phyloP scores from a whole-genome alignment of 2,888 invertebrate genomes.

The Agrilus biguttatus region DNA sequence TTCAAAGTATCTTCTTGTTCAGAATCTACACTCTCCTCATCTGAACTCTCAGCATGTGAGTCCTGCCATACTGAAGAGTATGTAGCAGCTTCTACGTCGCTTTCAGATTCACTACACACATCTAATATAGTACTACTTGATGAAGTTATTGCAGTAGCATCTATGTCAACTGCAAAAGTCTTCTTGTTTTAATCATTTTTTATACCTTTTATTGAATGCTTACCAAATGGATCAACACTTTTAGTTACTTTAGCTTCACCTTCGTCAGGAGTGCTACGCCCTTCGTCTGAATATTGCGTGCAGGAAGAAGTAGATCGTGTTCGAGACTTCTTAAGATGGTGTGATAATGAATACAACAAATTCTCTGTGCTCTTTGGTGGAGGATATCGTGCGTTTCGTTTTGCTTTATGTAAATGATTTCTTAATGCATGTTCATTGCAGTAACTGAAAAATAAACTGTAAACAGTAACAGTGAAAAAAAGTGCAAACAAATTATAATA shows the following conservation, averaged over 20 bases:
- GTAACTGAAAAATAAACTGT: conserved; percentile 31
- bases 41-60: conserved; percentile 52
- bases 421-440: conserved; percentile 57
- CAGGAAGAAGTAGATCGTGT: conserved; percentile 17
- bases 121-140: conserved; percentile 46
- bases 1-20: conserved; percentile 62
- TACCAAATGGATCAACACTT: conserved; percentile 45
- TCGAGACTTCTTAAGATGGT: conserved; percentile 39
- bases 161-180: conserved; percentile 34
- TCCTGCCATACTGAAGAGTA: conserved; percentile 48
- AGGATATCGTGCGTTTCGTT: conserved; percentile 43
- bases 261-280: conserved; percentile 27
- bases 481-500: conserved; percentile 16
- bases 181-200: not conserved
- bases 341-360: conserved; percentile 46
- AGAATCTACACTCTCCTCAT: conserved; percentile 64
- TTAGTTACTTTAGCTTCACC: conserved; percentile 31
- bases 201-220: conserved; percentile 12
- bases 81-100: conserved; percentile 52
- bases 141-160: conserved; percentile 36
- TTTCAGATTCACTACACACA: conserved; percentile 61
- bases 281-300: conserved; percentile 21
- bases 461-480: not conserved
- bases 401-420: conserved; percentile 46
- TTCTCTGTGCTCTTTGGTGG: conserved; percentile 53